Percentiles rank a stretch among this genome's conserved stretches.
Evolutionary conservation across 2,888 invertebrate species (phyloP).

Genomic region (Hirudinaria manillensis): DNA sequence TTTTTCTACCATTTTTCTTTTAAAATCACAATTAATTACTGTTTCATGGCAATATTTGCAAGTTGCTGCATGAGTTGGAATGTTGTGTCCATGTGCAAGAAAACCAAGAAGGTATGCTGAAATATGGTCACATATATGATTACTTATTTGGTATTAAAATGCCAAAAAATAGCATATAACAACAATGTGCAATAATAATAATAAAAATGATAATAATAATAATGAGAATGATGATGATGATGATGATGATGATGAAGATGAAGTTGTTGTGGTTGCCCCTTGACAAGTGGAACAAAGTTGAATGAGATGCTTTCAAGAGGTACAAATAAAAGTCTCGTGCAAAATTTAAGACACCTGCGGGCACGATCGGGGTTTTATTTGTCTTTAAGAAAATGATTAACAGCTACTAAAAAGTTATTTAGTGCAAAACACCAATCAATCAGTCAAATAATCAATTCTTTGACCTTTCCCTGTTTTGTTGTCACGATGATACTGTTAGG

Average conservation of each 20-base stretch:
- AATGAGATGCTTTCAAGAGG: no score
- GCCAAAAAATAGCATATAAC: background rate
- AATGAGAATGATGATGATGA: no score
- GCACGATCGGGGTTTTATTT: no score
- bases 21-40: constrained; percentile 44
- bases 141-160: background rate
- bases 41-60: constrained; percentile 91
- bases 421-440: no score
- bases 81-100: constrained; percentile 80
- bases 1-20: background rate
- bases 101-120: constrained; percentile 69
- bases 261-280: no score
- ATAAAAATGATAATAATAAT: background rate
- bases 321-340: no score
- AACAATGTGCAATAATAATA: background rate
- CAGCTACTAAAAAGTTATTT: no score
- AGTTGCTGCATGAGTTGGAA: constrained; percentile 87
- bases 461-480: constrained; percentile 69
- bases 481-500: constrained; percentile 80
- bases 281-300: no score
- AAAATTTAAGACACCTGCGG: no score
- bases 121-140: constrained; percentile 3
- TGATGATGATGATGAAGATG: no score
- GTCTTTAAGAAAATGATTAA: no score
- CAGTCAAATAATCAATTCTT: no score